Base-by-base conservation (phyloP, 2,888 invertebrate species). In the Ephialtes manifestator region DNA sequence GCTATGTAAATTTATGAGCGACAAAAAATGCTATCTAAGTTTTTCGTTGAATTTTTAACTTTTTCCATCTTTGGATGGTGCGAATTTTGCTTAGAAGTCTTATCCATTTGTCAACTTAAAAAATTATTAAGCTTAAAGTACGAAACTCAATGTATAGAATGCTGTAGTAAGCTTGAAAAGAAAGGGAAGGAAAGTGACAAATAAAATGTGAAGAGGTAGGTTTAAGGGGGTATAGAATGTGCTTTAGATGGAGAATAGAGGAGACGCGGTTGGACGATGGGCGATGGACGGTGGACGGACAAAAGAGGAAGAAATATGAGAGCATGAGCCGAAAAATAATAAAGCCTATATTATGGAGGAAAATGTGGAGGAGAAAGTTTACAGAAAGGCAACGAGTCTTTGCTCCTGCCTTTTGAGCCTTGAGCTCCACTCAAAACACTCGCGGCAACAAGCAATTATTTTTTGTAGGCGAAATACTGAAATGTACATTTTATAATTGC, bases 391-490 rank as follows among this genome's bases (percentile, higher is more conserved):
- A 39, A 39, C 39, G 39, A 39, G 10, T 7, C 39, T 10, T 39
- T 39, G 39, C 48, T 48, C 48, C 48, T n/a, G 48, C n/a, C n/a
- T 48, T 48, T 48, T n/a, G 48, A 15, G 48, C 4, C n/a, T 48
- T 48, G n/a, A 15, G 48, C n/a, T 48, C 4, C 15, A 48, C n/a
- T 48, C n/a, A 7, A 48, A 15, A n/a, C 48, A 48, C 48, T 48
- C 48, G 48, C 48, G n/a, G 48, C 48, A 48, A 48, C 48, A 13
- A 48, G 48, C 48, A 48, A 48, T 48, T 48, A 48, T 48, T 48
- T 48, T 48, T 3, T n/a, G 15, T 5, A 48, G 15, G 48, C 4
- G n/a, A 48, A 48, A n/a, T 15, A 48, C 48, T 48, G 48, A 48
- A 48, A 48, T 48, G 48, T 48, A 48, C 48, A n/a, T 48, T 48